A percentile compares a stretch with the other conserved stretches of the same genome.
phyloP scores from a whole-genome alignment of 2,113 vertebrate species.

The Apteryx owenii region DNA sequence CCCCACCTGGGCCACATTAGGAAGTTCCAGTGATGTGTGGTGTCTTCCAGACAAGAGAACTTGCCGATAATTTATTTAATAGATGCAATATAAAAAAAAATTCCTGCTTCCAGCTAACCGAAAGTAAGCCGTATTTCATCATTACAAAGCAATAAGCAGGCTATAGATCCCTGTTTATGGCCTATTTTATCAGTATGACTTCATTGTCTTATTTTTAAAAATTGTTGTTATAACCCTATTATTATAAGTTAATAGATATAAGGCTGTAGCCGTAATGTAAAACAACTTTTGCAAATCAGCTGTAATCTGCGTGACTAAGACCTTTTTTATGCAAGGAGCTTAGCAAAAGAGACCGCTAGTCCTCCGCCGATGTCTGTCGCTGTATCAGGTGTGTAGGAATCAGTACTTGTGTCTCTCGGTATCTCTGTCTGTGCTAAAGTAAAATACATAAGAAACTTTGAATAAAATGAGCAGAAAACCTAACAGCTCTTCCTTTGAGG shows the following conservation, averaged over 20 bases:
- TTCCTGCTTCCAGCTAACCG: neutral
- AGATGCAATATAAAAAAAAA: neutral
- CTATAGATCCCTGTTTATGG: constrained; percentile 41
- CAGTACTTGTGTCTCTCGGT: accelerated
- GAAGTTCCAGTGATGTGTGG: neutral
- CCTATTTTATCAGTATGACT: constrained; percentile 37
- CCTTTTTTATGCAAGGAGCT: neutral
- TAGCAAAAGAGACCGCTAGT: accelerated
- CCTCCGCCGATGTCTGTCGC: accelerated
- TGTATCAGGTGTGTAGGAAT: accelerated
- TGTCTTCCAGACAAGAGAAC: neutral
- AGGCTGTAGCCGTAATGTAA: neutral
- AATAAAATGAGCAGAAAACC: accelerated
- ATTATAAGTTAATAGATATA: neutral
- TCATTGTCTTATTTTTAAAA: constrained; percentile 29
- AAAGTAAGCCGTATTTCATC: constrained; percentile 27
- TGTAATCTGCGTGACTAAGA: neutral
- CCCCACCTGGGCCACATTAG: neutral
- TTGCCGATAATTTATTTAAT: neutral
- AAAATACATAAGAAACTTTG: accelerated
- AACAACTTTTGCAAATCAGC: neutral
- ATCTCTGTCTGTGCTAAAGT: too few relatives aligned
- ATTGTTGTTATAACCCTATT: constrained; percentile 16
- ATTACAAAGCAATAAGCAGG: constrained; percentile 29
- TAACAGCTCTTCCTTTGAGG: neutral